These are phyloP conservation scores for Megalops atlanticus DNA, from an alignment of 2,113 vertebrate genomes.

Conservation along the genomic window DNA sequence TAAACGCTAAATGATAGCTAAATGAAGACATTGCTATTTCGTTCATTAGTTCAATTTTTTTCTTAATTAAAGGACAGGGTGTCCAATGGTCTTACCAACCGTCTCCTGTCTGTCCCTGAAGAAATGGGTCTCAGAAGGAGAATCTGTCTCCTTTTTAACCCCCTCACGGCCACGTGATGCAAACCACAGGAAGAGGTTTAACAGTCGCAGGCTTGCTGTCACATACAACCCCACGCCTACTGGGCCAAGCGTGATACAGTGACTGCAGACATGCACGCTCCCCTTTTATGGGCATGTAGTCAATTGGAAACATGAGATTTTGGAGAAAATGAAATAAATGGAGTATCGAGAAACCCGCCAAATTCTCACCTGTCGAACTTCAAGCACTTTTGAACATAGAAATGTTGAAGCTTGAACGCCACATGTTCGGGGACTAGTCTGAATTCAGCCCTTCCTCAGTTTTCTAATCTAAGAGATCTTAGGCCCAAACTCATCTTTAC, in stretches of 20 bases:
- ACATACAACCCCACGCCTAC: slow-evolving; percentile 40
- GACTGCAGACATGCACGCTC: neutral
- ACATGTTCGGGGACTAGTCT: neutral
- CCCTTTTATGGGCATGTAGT: slow-evolving; percentile 36
- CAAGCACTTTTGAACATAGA: neutral
- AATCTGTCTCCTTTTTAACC: slow-evolving; percentile 71
- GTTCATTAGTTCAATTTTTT: no score
- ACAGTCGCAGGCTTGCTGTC: slow-evolving; percentile 66
- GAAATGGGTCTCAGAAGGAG: slow-evolving; percentile 63
- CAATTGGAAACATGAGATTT: slow-evolving; percentile 11
- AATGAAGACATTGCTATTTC: no score
- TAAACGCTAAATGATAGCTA: no score
- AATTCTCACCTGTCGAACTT: neutral
- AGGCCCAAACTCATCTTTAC: neutral
- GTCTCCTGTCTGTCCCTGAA: slow-evolving; percentile 52
- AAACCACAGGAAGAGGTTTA: slow-evolving; percentile 81
- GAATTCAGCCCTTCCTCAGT: neutral
- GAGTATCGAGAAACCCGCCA: neutral
- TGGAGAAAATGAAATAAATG: neutral
- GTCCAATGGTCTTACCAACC: slow-evolving; percentile 38
- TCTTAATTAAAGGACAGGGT: neutral
- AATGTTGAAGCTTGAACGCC: neutral
- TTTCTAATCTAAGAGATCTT: neutral
- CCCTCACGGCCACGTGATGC: slow-evolving; percentile 63
- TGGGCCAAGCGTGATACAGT: neutral